These are phyloP conservation scores for Chydorus sphaericus DNA, from an alignment of 2,888 invertebrate species.

Conservation along the genomic window DNA sequence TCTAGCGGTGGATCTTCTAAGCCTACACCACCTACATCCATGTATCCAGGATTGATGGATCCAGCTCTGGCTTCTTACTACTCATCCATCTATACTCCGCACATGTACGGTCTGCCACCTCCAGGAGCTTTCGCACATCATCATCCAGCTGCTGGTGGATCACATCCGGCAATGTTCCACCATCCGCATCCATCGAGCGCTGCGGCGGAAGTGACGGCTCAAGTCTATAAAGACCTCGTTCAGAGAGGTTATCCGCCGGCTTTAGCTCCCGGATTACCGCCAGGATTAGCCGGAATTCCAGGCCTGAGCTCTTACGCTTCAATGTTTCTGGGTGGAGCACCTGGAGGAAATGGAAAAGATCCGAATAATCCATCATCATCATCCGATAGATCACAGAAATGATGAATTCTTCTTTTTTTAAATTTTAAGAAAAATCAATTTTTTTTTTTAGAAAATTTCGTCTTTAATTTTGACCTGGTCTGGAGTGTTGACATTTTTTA, in stretches of 20 bases:
- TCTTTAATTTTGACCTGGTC: no score
- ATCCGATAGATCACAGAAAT: no score
- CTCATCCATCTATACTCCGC: conserved; percentile 10
- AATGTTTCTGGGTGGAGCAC: not conserved
- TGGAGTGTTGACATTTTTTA: no score
- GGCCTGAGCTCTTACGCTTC: not conserved
- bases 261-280: conserved; percentile 9
- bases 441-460: no score
- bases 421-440: no score
- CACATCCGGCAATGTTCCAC: not conserved
- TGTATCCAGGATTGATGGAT: not conserved
- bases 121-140: not conserved
- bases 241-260: conserved; percentile 13
- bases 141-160: not conserved
- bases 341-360: not conserved
- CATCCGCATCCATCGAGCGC: not conserved
- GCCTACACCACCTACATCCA: not conserved
- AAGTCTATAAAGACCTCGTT: conserved; percentile 14
- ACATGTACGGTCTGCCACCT: conserved; percentile 10
- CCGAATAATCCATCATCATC: no score
- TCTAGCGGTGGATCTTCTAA: not conserved
- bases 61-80: conserved; percentile 10
- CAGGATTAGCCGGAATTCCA: not conserved
- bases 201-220: conserved; percentile 13
- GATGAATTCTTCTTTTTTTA: no score